Percentiles rank a stretch among this genome's conserved stretches.
Conservation (phyloP, 1,140 invertebrate species). For the Lethocerus indicus region DNA sequence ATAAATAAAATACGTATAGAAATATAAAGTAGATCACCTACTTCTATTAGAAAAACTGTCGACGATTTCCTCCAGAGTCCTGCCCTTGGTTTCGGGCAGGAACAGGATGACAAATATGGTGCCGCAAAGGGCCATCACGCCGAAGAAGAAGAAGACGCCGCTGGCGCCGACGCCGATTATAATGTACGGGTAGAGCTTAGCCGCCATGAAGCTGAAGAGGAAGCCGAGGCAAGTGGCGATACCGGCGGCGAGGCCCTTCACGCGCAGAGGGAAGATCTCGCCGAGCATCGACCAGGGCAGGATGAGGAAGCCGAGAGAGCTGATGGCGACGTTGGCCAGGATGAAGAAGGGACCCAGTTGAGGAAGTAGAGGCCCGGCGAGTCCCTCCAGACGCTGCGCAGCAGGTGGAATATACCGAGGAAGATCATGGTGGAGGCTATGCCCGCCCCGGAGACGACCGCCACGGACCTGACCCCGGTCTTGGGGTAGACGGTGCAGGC, state of each 20-base stretch:
- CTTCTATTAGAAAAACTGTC: constrained; percentile 15
- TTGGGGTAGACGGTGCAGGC: constrained; percentile 32
- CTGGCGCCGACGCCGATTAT: constrained; percentile 33
- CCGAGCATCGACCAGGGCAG: constrained; percentile 46
- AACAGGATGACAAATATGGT: constrained; percentile 45
- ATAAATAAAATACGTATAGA: no score
- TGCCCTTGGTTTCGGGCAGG: constrained; percentile 68
- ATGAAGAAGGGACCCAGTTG: constrained; percentile 28
- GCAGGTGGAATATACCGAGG: constrained; percentile 27
- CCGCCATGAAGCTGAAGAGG: constrained; percentile 49
- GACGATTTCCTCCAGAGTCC: constrained; percentile 48
- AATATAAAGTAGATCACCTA: no score
- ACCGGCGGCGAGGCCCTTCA: constrained; percentile 40
- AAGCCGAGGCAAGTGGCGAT: constrained; percentile 45
- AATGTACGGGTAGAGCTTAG: constrained; percentile 51
- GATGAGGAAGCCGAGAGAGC: constrained; percentile 32
- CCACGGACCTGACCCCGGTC: constrained; percentile 30
- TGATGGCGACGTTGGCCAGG: constrained; percentile 32
- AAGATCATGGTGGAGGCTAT: constrained; percentile 34
- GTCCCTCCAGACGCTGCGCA: not conserved
- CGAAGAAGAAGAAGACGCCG: constrained; percentile 54
- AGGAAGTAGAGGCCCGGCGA: constrained; percentile 13
- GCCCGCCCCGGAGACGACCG: constrained; percentile 32
- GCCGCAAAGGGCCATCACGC: constrained; percentile 41
- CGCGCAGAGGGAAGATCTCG: constrained; percentile 25